Conservation (phyloP, 2,888 invertebrate genomes). For the Pyrrhosoma nymphula region DNA sequence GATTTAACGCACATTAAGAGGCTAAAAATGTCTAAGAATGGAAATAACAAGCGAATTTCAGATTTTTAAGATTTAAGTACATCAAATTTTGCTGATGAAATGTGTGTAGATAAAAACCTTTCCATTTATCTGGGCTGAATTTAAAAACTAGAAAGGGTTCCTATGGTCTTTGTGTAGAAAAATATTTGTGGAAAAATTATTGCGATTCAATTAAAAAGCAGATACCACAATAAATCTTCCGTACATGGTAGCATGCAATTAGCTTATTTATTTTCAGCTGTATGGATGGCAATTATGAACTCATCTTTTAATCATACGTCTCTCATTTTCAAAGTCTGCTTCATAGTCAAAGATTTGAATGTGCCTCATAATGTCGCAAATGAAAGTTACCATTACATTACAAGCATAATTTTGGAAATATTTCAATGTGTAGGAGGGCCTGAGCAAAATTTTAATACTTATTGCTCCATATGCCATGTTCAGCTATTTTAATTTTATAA, state of each 20-base stretch:
- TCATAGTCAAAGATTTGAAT: constrained; percentile 45
- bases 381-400: constrained; percentile 59
- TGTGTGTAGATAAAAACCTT: not conserved
- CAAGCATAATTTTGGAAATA: constrained; percentile 25
- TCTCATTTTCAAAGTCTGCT: constrained; percentile 43
- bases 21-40: not conserved
- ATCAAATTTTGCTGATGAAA: not conserved
- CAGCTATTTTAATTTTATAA: not conserved
- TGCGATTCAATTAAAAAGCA: not conserved
- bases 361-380: constrained; percentile 33
- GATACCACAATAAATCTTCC: not conserved
- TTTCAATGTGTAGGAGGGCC: not conserved
- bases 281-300: constrained; percentile 5
- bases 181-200: no score
- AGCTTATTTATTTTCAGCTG: not conserved
- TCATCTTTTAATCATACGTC: not conserved
- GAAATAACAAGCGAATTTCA: not conserved
- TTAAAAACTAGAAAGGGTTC: no score
- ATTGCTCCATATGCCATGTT: constrained; percentile 14
- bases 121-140: no score
- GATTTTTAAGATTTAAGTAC: not conserved
- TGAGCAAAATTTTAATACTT: constrained; percentile 25
- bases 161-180: no score
- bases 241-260: not conserved
- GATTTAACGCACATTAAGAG: not conserved